Conservation (phyloP, 2,113 vertebrate species). For the Isurus oxyrinchus region DNA sequence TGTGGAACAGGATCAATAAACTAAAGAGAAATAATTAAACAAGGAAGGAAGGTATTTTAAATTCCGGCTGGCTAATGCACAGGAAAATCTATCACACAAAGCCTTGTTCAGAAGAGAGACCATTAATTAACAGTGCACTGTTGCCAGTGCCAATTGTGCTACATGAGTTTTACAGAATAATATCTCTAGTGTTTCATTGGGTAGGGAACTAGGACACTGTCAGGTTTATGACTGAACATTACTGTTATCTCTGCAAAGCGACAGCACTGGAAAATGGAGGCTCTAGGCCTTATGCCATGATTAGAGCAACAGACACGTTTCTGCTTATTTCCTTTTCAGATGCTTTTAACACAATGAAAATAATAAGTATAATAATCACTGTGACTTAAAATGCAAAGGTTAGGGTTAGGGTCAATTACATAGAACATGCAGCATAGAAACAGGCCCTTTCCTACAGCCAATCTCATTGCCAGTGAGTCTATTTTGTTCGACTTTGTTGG, state of each 20-base stretch:
- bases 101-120: slow-evolving; percentile 7
- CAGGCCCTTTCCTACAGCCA: background rate
- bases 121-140: background rate
- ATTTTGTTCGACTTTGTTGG: background rate
- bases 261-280: background rate
- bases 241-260: background rate
- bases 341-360: background rate
- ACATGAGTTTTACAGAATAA: background rate
- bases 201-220: background rate
- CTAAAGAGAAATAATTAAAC: slow-evolving; percentile 21
- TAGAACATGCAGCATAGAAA: background rate
- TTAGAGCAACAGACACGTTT: background rate
- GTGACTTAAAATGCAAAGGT: background rate
- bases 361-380: background rate
- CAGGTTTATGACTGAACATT: background rate
- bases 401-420: background rate
- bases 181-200: background rate
- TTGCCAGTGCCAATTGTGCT: slow-evolving; percentile 7
- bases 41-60: slow-evolving; percentile 27
- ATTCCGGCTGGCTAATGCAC: slow-evolving; percentile 11
- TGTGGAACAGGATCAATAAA: slow-evolving; percentile 13
- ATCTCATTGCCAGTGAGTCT: background rate
- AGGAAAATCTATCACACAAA: slow-evolving; percentile 29
- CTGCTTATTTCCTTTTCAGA: background rate
- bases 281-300: background rate